Base-by-base conservation (phyloP, 2,888 invertebrate species). In the Rhagonycha fulva region DNA sequence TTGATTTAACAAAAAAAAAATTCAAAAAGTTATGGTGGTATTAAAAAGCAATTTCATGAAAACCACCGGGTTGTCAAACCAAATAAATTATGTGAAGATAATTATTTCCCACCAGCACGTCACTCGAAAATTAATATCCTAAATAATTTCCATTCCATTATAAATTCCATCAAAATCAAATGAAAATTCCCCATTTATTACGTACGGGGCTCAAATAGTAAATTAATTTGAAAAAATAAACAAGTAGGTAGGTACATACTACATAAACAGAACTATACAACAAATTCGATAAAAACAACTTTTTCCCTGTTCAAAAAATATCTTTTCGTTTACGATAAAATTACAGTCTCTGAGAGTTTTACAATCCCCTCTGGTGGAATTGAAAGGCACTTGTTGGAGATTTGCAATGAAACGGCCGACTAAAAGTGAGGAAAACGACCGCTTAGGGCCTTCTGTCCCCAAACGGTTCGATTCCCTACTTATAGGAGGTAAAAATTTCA, bases 301-400 rank as follows among this genome's bases (percentile, higher is more conserved):
- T 62, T 66, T 66, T 24, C 24, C n/a, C 2, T n/a, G 4, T 26
- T 66, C 19, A 63, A 26, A 66, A 63, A 70, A 60, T 62, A 62
- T 70, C 74, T 28, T 73, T 76, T 70, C 62, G 32, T 71, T 74
- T 75, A 68, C 62, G 61, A 77, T 61, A 71, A 72, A 77, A 75
- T 77, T 77, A 77, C 75, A 60, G 74, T 74, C 75, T 74, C 70
- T n/a, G 77, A 77, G 75, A 77, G 70, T 75, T 76, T 75, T 74
- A 80, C 84, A 85, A 86, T 87, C 84, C 87, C 87, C 87, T 87
- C 87, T 87, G 86, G 86, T 86, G 85, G 87, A 83, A 84, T 86
- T 85, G 83, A 79, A 82, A 81, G 84, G 85, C 85, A 86, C 86
- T 86, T 86, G 84, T 82, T 84, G 84, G 85, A 85, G 86, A 86